phyloP scores from a whole-genome alignment of 1,140 invertebrate species.

The Sinella curviseta region DNA sequence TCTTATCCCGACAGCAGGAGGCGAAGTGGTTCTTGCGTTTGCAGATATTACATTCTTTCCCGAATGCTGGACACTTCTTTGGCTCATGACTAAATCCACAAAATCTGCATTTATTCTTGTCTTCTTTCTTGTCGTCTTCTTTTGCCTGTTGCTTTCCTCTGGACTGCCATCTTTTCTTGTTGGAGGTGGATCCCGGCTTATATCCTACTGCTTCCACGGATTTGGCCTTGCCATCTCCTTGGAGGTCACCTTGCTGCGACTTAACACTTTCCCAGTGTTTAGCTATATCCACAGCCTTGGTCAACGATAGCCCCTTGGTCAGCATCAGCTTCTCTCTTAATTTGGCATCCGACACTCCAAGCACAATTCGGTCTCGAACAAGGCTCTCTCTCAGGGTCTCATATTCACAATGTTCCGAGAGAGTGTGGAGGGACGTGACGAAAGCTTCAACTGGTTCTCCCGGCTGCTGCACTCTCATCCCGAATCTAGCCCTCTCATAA shows the following conservation, averaged over 20 bases:
- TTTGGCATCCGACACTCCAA: slow-evolving; percentile 50
- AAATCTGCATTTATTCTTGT: background rate
- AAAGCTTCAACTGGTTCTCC: slow-evolving; percentile 47
- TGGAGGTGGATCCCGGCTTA: too few species aligned
- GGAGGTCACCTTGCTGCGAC: slow-evolving; percentile 16
- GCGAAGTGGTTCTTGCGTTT: slow-evolving; percentile 19
- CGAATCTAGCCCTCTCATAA: too few species aligned
- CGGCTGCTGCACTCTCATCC: too few species aligned
- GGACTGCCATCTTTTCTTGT: too few species aligned
- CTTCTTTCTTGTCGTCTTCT: too few species aligned
- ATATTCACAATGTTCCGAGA: slow-evolving; percentile 17
- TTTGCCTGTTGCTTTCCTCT: too few species aligned
- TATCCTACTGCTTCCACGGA: too few species aligned
- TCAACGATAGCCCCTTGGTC: slow-evolving; percentile 49
- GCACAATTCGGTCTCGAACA: slow-evolving; percentile 49
- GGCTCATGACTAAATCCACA: background rate
- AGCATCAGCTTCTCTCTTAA: slow-evolving; percentile 51
- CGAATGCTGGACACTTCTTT: background rate
- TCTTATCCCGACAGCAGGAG: slow-evolving; percentile 1
- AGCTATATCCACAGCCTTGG: slow-evolving; percentile 49
- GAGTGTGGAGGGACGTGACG: slow-evolving; percentile 38
- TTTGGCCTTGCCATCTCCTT: too few species aligned
- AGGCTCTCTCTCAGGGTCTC: slow-evolving; percentile 22
- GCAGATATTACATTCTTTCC: background rate
- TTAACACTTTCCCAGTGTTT: slow-evolving; percentile 47